A percentile compares a stretch with the other conserved stretches of the same genome.
phyloP scores from a whole-genome alignment of 2,797 vertebrate genomes.

The Telmatherina bonti region DNA sequence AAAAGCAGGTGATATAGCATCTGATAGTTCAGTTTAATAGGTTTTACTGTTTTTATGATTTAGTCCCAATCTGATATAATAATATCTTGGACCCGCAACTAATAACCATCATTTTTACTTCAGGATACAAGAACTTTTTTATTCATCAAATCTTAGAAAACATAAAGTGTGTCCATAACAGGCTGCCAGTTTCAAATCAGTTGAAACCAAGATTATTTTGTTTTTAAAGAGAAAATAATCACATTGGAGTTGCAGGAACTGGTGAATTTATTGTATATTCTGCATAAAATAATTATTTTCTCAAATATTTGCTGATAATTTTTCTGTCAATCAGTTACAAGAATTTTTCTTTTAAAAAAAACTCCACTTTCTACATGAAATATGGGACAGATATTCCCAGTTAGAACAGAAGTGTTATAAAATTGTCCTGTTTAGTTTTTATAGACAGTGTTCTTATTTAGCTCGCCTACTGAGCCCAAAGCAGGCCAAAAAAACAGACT shows the following conservation, averaged over 20 bases:
- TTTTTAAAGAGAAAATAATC: neutral
- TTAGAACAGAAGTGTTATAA: neutral
- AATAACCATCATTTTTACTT: constrained; percentile 3
- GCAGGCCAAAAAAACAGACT: neutral
- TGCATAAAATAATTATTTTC: neutral
- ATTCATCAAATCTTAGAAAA: neutral
- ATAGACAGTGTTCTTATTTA: neutral
- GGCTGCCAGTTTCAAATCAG: neutral
- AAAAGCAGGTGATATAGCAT: constrained; percentile 26
- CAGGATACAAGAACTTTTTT: neutral
- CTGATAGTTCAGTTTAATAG: constrained; percentile 10
- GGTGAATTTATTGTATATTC: neutral
- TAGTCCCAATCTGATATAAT: constrained; percentile 4
- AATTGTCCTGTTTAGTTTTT: neutral
- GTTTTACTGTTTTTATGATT: constrained; percentile 19
- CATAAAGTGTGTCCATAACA: neutral
- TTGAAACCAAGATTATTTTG: neutral
- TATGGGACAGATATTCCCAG: neutral
- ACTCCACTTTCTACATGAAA: neutral
- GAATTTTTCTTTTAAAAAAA: neutral
- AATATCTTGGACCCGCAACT: neutral
- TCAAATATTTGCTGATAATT: neutral
- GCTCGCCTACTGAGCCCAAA: neutral
- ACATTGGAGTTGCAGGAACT: neutral
- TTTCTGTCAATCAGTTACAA: neutral